Evolutionary conservation across 2,797 vertebrate genomes (phyloP), one percentile per base, ranked within the genome.

Genomic region (Monodelphis domestica): DNA sequence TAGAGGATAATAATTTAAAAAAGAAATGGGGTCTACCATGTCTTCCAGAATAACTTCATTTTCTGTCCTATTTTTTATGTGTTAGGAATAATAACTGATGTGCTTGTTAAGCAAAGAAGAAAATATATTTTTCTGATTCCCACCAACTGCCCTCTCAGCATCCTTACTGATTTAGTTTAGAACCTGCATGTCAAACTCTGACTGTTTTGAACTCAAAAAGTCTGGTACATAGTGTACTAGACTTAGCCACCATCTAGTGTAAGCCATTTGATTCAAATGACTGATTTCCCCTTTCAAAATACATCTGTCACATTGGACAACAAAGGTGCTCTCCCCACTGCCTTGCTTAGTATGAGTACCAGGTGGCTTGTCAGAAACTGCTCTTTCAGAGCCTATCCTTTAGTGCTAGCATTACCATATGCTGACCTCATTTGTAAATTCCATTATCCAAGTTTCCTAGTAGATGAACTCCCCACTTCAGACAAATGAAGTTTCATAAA

Each of bases 181-280:
- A 90, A 54, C 30, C 51, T 45, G 33, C 45, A 50, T 91, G 38
- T 94, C n/a, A 90, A 92, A 5, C 5, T 93, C 90, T 88, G 93
- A 90, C 93, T 0, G 4, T 91, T 90, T 95, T 96, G 94, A 57
- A 87, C 88, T 94, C 92, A 54, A 56, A 55, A 95, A 94, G 3
- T 52, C 53, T 30, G 63, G 51, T 54, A 26, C 91, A 90, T 53
- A 55, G 3, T 88, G 7, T 50, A 84, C 78, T 92, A 89, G 87
- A 91, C 11, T 50, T 91, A 93, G 89, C 87, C 45, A 93, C 24
- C 50, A 78, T 88, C 33, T 30, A 87, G 30, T 26, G 30, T 87
- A 89, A 90, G 10, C 63, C 88, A 52, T 95, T 95, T 95, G 87
- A 54, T 94, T 90, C 78, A 92, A 84, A 55, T 91, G 54, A 89